Conservation (phyloP, 2,113 vertebrate species). For the Panthera leo region DNA sequence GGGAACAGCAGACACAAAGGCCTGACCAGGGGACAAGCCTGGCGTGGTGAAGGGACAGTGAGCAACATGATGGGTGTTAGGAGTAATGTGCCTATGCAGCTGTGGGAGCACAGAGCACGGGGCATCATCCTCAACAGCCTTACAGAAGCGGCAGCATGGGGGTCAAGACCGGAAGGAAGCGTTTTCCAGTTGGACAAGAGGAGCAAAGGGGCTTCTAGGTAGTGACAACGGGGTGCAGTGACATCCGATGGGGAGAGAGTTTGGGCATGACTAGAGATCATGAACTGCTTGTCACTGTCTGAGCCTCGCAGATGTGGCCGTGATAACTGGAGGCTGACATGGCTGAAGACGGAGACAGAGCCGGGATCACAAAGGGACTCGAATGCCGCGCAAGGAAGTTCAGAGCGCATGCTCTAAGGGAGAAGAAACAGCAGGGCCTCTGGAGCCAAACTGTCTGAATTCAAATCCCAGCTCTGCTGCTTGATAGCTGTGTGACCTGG, state of each 20-base stretch:
- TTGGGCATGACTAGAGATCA: too few relatives aligned
- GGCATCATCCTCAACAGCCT: not conserved
- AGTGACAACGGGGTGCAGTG: not conserved
- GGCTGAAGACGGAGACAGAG: not conserved
- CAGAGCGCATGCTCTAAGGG: not conserved
- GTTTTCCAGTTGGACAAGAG: not conserved
- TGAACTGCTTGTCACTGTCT: not conserved
- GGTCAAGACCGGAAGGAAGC: not conserved
- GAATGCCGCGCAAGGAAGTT: not conserved
- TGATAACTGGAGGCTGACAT: not conserved
- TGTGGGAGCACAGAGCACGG: not conserved
- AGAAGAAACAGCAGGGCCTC: not conserved
- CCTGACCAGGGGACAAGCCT: not conserved
- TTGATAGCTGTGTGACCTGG: not conserved
- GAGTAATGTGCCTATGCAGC: fast-evolving
- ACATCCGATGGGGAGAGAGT: not conserved
- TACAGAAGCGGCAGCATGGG: not conserved
- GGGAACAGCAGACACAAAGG: not conserved
- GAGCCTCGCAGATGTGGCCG: not conserved
- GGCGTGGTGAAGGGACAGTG: not conserved
- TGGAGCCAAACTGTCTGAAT: not conserved
- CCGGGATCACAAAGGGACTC: not conserved
- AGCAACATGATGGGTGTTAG: fast-evolving
- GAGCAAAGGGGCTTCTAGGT: not conserved
- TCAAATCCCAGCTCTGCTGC: not conserved